A percentile compares a stretch with the other conserved stretches of the same genome.
phyloP scores from a whole-genome alignment of 2,797 vertebrate species.

The Neosilurus mollespiculum region DNA sequence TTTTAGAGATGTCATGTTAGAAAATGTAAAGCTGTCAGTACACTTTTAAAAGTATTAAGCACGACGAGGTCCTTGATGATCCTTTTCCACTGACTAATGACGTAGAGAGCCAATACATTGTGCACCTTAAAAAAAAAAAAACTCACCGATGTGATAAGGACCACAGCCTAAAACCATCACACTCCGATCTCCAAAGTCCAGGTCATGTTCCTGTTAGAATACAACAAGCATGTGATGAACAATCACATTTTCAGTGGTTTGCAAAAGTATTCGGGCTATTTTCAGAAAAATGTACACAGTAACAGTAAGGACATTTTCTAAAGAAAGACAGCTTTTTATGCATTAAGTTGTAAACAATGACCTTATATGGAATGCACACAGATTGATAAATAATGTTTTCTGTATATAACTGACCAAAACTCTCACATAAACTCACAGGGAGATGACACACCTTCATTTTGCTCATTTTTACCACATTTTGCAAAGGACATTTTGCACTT shows the following conservation, averaged over 20 bases:
- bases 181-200: conserved; percentile 87
- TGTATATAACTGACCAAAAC: too few relatives aligned
- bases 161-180: conserved; percentile 95
- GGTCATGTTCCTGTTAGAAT: conserved; percentile 83
- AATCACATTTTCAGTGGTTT: not conserved
- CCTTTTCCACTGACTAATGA: not conserved
- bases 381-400: too few relatives aligned
- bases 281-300: too few relatives aligned
- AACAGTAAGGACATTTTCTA: too few relatives aligned
- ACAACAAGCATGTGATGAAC: not conserved
- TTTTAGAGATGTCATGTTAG: not conserved
- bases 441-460: too few relatives aligned
- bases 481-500: too few relatives aligned
- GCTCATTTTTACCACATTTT: too few relatives aligned
- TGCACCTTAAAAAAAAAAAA: not conserved
- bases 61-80: not conserved
- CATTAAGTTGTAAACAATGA: too few relatives aligned
- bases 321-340: too few relatives aligned
- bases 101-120: not conserved
- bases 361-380: too few relatives aligned
- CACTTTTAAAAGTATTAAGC: not conserved
- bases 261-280: too few relatives aligned
- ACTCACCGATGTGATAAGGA: conserved; percentile 93
- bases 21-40: not conserved
- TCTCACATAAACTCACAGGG: too few relatives aligned